Conservation (phyloP, 1,140 invertebrate genomes). For the Philotrypesis tridentata region DNA sequence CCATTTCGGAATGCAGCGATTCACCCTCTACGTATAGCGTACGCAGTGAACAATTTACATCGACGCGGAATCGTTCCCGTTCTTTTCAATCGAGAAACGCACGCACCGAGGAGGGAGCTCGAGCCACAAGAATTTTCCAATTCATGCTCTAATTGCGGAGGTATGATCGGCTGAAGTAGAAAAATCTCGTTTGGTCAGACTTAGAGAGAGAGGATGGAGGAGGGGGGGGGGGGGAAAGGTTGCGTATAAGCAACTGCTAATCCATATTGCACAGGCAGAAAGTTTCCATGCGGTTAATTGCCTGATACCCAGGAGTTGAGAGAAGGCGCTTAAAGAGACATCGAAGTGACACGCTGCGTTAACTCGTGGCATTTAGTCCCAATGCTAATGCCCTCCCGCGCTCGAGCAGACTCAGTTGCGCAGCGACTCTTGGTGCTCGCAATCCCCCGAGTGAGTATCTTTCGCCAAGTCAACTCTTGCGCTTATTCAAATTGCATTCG, state of each 20-base stretch:
- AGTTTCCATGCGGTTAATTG: conserved; percentile 42
- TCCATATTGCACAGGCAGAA: too few relatives aligned
- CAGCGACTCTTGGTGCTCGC: conserved; percentile 57
- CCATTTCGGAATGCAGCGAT: conserved; percentile 38
- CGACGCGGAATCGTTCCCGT: too few relatives aligned
- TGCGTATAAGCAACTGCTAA: too few relatives aligned
- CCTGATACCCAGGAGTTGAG: conserved; percentile 54
- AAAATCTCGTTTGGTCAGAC: conserved; percentile 19
- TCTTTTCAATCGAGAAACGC: too few relatives aligned
- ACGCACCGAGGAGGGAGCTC: neutral
- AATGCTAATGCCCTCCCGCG: conserved; percentile 63
- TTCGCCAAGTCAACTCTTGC: conserved; percentile 55
- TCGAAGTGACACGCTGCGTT: conserved; percentile 68
- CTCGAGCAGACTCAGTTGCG: conserved; percentile 54
- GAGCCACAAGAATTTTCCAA: conserved; percentile 16
- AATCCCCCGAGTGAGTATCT: conserved; percentile 59
- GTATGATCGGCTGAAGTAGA: conserved; percentile 18
- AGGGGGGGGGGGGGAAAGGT: too few relatives aligned
- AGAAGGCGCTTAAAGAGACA: conserved; percentile 64
- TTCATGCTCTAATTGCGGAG: conserved; percentile 35
- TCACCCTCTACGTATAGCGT: conserved; percentile 32
- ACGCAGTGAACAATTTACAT: too few relatives aligned
- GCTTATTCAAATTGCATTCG: conserved; percentile 64
- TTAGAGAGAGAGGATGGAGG: too few relatives aligned
- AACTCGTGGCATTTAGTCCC: conserved; percentile 66